Base-by-base conservation (phyloP, 2,113 vertebrate species). In the Dromaius novaehollandiae region DNA sequence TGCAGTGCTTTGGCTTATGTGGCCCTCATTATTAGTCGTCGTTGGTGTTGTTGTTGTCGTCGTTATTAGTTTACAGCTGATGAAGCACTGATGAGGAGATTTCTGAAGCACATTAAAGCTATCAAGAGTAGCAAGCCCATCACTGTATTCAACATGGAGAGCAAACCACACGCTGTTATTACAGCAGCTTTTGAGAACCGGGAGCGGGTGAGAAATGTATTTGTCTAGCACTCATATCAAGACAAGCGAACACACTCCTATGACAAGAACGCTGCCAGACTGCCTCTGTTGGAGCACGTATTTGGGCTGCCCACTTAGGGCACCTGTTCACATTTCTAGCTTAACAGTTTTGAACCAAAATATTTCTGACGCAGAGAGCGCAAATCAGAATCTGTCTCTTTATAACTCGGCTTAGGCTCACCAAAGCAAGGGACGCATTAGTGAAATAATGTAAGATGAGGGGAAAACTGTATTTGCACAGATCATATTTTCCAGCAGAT, bases 21-120 rank as follows among this genome's bases (percentile, higher is more conserved):
- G 92, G 95, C 90, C 95, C 97, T 97, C 97, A 93, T 97, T 97
- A 97, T 96, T 97, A 78, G 38, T 94, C 55, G 18, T 69, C 60
- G 11, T 44, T 42, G 28, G 32, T 30, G 93, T 96, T 94, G 95
- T 96, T 98, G 90, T 76, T 87, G 71, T 58, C 88, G 84, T 76
- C 84, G 71, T 58, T 94, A 88, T 75, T 95, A 40, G 56, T 71
- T 86, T 79, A 38, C 40, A 95, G 95, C 93, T 96, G 94, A 96
- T 90, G 94, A 95, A 89, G 56, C 42, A 88, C 89, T 68, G 56
- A 89, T 83, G 61, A 55, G 81, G 81, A 96, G 97, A 90, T 87
- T 86, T 88, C 88, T 84, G 68, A 50, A 77, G 44, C 53, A 78
- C 34, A 15, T 71, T 65, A 93, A 91, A 38, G 38, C 38, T 38